Conservation (phyloP, 2,113 vertebrate species). For the Alligator sinensis region DNA sequence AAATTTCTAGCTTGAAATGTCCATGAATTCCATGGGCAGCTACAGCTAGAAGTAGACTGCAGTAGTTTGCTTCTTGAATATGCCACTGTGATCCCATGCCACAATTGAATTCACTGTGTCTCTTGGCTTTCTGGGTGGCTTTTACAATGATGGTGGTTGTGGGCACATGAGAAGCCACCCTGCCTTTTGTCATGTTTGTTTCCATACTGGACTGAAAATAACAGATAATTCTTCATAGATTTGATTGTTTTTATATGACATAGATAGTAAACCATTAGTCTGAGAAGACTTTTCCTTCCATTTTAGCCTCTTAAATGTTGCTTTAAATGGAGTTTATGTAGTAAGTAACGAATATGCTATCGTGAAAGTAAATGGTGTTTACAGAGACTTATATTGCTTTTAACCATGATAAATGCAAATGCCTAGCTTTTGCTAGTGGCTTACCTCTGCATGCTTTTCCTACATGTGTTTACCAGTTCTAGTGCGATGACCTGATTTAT, state of each 20-base stretch:
- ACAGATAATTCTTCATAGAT: not conserved
- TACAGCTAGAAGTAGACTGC: not conserved
- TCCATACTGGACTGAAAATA: not conserved
- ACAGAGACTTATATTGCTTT: not conserved
- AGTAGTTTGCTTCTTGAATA: not conserved
- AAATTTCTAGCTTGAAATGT: not conserved
- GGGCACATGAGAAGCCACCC: not conserved
- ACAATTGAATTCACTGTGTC: too few species aligned
- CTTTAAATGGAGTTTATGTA: not conserved
- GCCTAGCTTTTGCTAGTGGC: not conserved
- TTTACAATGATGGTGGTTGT: not conserved
- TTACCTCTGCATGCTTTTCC: not conserved
- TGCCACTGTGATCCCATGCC: not conserved
- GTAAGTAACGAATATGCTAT: not conserved
- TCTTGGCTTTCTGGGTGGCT: not conserved
- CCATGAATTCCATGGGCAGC: not conserved
- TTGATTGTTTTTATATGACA: not conserved
- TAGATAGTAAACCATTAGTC: not conserved
- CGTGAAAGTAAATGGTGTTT: not conserved
- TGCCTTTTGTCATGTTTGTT: not conserved
- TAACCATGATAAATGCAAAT: not conserved
- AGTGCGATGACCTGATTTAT: conserved; percentile 10
- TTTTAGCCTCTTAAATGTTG: not conserved
- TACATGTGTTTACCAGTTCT: not conserved
- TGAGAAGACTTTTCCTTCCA: not conserved